A percentile compares a stretch with the other conserved stretches of the same genome.
Evolutionary conservation across 64 coral and sea anemone species (phyloP).

Genomic region (Pocillopora damicornis): DNA sequence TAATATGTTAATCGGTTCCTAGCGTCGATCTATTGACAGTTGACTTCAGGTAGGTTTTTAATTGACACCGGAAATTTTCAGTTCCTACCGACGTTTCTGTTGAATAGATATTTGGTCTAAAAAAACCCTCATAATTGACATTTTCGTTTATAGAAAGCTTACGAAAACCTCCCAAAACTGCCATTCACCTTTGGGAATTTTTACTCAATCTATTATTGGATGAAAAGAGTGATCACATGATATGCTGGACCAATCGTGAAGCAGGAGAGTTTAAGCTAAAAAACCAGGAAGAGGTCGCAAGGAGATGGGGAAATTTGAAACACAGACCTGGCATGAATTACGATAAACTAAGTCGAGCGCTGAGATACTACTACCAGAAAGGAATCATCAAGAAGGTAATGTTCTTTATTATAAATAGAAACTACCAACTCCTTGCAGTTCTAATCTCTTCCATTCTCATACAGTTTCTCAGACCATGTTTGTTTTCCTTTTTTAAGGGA

Average conservation of each 20-base stretch:
- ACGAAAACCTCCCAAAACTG: constrained; percentile 43
- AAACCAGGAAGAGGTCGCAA: constrained; percentile 85
- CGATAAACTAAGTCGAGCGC: constrained; percentile 80
- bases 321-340: constrained; percentile 86
- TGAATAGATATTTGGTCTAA: not conserved
- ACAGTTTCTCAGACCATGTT: too few species aligned
- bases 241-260: constrained; percentile 80
- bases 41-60: not conserved
- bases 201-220: constrained; percentile 70
- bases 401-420: not conserved
- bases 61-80: not conserved
- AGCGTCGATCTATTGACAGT: not conserved
- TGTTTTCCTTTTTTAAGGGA: too few species aligned
- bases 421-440: not conserved
- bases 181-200: constrained; percentile 86
- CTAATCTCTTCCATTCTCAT: too few species aligned
- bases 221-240: constrained; percentile 47
- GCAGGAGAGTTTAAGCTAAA: constrained; percentile 78
- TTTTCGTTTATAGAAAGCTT: constrained; percentile 19
- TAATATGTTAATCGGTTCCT: not conserved
- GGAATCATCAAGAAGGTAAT: constrained; percentile 82
- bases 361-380: constrained; percentile 89
- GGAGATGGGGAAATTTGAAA: constrained; percentile 76
- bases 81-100: not conserved
- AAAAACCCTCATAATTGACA: not conserved